Base-by-base conservation (phyloP, 2,888 invertebrate genomes). In the Drosophila stalkeri region DNA sequence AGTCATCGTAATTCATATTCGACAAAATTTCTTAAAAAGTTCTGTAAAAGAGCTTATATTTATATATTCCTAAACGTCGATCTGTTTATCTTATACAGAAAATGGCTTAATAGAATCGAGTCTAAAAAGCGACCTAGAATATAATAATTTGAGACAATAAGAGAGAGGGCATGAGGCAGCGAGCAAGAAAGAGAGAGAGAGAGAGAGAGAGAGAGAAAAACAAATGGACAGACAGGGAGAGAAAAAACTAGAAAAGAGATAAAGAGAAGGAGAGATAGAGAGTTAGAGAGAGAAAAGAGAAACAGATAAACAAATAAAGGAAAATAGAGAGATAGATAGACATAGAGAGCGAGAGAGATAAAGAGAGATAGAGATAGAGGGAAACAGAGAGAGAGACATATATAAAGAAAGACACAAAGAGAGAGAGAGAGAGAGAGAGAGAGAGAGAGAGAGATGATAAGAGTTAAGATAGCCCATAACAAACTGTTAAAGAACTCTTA, bases 221-320 rank as follows among this genome's bases (percentile, higher is more conserved):
- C 1, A 18, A 1, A 16, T 5, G 1, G 6, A 39, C 4, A 14
- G 5, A 3, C 3, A 16, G 5, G 14, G 1, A 16, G 16, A 41
- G 8, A 41, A 16, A 16, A 16, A 6, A 2, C 27, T 27, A 16
- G 2, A 16, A 2, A 5, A 37, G 6, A 5, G 12, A 6, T 0
- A 16, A 6, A 39, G 6, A 6, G 16, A 0, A 43, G 43, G 43
- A 11, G 4, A 18, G 1, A 43, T 2, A 18, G 18, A 4, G 0
- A 11, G 3, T 18, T 1, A 18, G 18, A 18, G 2, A 43, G 2
- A 43, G 2, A 18, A 43, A 18, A 9, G 3, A 9, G n/a, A 11
- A 1, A 18, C 0, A 11, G 18, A 43, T 4, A 43, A 2, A 18
- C 11, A n/a, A 0, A 41, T 0, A n/a, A 0, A 41, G 3, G 8